Evolutionary conservation across 2,113 vertebrate species (phyloP).

Genomic region (Callithrix jacchus): DNA sequence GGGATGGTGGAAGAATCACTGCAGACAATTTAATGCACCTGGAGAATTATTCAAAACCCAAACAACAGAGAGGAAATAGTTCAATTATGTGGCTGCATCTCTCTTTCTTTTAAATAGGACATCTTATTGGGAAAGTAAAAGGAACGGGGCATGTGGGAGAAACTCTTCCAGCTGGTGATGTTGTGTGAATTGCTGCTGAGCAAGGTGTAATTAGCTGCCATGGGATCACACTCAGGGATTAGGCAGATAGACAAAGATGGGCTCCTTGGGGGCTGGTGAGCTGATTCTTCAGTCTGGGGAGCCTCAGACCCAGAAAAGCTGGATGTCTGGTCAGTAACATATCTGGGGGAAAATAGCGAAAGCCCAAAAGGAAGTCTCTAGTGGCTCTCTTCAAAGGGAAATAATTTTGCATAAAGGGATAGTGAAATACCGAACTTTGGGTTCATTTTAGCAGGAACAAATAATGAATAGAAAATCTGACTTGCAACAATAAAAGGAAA

Average conservation of each 20-base stretch:
- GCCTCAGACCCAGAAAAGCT: background rate
- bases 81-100: background rate
- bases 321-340: background rate
- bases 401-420: background rate
- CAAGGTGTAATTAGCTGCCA: rapidly evolving
- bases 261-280: rapidly evolving
- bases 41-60: background rate
- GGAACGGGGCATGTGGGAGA: background rate
- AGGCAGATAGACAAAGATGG: background rate
- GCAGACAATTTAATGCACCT: background rate
- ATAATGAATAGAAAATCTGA: background rate
- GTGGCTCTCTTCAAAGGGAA: background rate
- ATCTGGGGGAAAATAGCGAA: background rate
- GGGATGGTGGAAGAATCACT: background rate
- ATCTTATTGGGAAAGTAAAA: background rate
- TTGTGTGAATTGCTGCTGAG: background rate
- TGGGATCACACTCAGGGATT: background rate
- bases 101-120: background rate
- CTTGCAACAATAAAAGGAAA: background rate
- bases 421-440: background rate
- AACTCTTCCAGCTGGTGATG: background rate
- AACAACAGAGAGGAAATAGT: background rate
- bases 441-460: background rate
- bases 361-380: background rate
- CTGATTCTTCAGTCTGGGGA: no score